Evolutionary conservation across 2,888 invertebrate genomes (phyloP).

Genomic region (Crematogaster levior): DNA sequence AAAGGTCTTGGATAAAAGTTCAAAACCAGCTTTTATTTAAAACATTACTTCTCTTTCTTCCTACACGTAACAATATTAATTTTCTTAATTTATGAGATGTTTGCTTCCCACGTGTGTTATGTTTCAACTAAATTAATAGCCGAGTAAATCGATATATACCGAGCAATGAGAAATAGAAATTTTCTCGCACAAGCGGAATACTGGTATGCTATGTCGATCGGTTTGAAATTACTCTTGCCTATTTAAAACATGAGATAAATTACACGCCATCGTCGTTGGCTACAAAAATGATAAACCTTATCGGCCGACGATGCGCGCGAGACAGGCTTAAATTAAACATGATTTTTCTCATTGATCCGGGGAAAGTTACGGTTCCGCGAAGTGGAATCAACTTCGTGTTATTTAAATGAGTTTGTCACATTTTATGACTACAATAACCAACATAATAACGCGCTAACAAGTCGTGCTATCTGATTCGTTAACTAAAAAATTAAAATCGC

Average conservation of each 20-base stretch:
- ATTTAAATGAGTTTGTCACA: constrained; percentile 47
- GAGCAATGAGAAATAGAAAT: neutral
- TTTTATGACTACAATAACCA: constrained; percentile 22
- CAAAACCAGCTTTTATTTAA: neutral
- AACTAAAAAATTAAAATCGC: neutral
- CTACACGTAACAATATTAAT: neutral
- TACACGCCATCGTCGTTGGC: constrained; percentile 47
- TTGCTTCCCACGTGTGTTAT: neutral
- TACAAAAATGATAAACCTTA: constrained; percentile 60
- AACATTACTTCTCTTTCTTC: neutral
- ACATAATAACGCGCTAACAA: constrained; percentile 18
- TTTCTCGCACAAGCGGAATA: constrained; percentile 23
- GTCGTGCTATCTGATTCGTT: neutral
- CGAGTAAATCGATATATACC: neutral
- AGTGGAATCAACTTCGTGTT: constrained; percentile 24
- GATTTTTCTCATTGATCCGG: constrained; percentile 22
- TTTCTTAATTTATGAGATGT: neutral
- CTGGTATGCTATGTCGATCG: constrained; percentile 29
- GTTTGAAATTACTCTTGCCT: constrained; percentile 8
- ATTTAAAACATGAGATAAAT: constrained; percentile 62
- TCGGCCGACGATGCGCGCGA: constrained; percentile 53
- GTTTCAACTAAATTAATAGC: constrained; percentile 10
- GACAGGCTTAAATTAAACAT: constrained; percentile 51
- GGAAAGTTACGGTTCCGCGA: constrained; percentile 32
- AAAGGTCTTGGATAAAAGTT: neutral